Conservation (phyloP, 2,113 vertebrate genomes). For the Cyphomyrus plagiostoma region DNA sequence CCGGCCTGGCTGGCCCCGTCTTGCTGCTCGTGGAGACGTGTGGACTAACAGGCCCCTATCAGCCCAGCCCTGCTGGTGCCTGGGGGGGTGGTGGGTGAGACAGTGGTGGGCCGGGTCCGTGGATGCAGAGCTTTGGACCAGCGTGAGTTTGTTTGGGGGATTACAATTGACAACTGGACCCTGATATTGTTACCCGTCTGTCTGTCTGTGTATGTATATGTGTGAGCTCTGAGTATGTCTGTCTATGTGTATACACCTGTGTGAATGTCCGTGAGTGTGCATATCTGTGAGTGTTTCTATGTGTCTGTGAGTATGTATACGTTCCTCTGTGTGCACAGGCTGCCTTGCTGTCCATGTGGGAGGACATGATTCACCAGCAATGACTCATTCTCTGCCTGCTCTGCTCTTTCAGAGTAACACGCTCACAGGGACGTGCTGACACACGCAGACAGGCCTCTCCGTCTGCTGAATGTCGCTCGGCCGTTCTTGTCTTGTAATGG, state of each 20-base stretch:
- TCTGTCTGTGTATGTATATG: not conserved
- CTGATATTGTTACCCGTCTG: not conserved
- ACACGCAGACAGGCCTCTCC: slow-evolving; percentile 36
- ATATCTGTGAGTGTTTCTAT: not conserved
- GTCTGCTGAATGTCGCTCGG: slow-evolving; percentile 23
- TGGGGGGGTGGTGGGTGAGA: not conserved
- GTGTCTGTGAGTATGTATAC: not conserved
- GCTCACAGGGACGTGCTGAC: slow-evolving; percentile 34
- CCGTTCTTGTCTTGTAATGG: slow-evolving; percentile 30
- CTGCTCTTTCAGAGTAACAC: slow-evolving; percentile 43
- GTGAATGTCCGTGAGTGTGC: not conserved
- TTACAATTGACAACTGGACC: not conserved
- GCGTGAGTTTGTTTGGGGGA: not conserved
- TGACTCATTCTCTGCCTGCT: slow-evolving; percentile 52
- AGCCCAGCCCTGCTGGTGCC: not conserved
- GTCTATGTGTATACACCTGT: not conserved
- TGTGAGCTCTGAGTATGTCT: not conserved
- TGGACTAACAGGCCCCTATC: not conserved
- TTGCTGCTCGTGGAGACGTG: not conserved
- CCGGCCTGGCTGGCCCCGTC: not conserved
- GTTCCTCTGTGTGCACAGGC: not conserved
- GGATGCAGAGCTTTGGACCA: not conserved
- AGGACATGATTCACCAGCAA: slow-evolving; percentile 59
- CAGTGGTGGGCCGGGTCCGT: not conserved
- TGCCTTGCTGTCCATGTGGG: slow-evolving; percentile 44